A percentile compares a stretch with the other conserved stretches of the same genome.
Conservation (phyloP, 1,140 invertebrate genomes). For the Meloidogyne floridensis region DNA sequence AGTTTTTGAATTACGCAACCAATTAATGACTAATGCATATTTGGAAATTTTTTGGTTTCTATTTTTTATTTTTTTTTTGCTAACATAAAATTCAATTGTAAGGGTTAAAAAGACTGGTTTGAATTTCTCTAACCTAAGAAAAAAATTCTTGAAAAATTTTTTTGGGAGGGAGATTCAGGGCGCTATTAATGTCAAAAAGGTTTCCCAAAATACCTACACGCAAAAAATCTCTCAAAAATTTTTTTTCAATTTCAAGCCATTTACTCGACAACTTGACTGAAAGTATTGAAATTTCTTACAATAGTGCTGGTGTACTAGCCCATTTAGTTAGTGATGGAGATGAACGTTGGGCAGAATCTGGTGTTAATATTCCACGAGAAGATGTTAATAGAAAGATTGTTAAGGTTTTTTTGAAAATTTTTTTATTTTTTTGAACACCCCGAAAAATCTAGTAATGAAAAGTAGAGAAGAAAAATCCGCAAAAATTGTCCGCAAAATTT, state of each 20-base stretch:
- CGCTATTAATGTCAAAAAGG: too few relatives aligned
- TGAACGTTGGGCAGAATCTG: constrained; percentile 74
- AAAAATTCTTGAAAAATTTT: too few relatives aligned
- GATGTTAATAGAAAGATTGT: constrained; percentile 23
- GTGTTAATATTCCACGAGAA: constrained; percentile 2
- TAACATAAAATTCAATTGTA: too few relatives aligned
- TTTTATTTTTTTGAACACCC: neutral
- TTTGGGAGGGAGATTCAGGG: too few relatives aligned
- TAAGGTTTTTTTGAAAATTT: neutral
- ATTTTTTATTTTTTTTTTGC: neutral
- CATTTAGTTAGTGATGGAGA: constrained; percentile 90
- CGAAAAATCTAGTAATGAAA: too few relatives aligned
- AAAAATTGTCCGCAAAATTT: too few relatives aligned
- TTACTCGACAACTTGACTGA: constrained; percentile 79
- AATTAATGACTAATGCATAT: constrained; percentile 82
- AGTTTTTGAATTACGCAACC: constrained; percentile 79
- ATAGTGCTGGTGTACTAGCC: constrained; percentile 89
- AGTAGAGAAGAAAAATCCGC: too few relatives aligned
- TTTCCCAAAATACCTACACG: neutral
- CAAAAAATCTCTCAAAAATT: neutral
- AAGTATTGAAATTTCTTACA: constrained; percentile 95
- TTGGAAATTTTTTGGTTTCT: constrained; percentile 76
- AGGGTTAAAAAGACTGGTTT: too few relatives aligned
- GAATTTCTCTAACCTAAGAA: too few relatives aligned
- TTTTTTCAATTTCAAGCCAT: constrained; percentile 69